Evolutionary conservation across 2,797 vertebrate species (phyloP), one percentile per base, ranked within the genome.

Genomic region (Betta splendens): DNA sequence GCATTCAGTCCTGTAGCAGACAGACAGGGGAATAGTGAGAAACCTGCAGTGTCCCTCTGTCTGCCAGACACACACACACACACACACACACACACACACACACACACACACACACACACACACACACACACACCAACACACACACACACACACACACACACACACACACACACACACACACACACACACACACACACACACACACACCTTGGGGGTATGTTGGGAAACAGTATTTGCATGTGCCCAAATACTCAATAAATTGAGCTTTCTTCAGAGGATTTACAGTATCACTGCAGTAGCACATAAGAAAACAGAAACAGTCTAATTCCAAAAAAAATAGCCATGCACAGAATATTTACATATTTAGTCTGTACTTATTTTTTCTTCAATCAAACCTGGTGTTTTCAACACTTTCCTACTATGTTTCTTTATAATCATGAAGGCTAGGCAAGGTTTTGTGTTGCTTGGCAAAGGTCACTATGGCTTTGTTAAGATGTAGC

Each of bases 1-100:
- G 73, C 77, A 67, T 74, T 69, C 75, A 64, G 38, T 60, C 72
- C 44, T 57, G 39, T 83, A 69, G 57, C 69, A 69, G 73, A 74
- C 61, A 48, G 65, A 45, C 63, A 74, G 64, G 62, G 55, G 64
- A 83, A 70, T 63, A 65, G 47, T 42, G 47, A 45, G 36, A 51
- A 59, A 68, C 57, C 61, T 53, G 18, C 35, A 58, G 38, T 29
- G 26, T 10, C 17, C n/a, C 13, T 17, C 17, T 11, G 15, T 15
- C 20, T 16, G 18, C 54, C 50, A 55, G 37, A 23, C 50, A 9
- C 36, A 66, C 36, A 37, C 43, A 49, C 26, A 28, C 33, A 29
- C n/a, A 29, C 42, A 66, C 36, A 37, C 43, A 49, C 26, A 28
- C 33, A 29, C n/a, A 29, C 50, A 55, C 37, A 23, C 50, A 9